Evolutionary conservation across 1,140 invertebrate genomes (phyloP).

Genomic region (Phymorhynchus buccinoides): DNA sequence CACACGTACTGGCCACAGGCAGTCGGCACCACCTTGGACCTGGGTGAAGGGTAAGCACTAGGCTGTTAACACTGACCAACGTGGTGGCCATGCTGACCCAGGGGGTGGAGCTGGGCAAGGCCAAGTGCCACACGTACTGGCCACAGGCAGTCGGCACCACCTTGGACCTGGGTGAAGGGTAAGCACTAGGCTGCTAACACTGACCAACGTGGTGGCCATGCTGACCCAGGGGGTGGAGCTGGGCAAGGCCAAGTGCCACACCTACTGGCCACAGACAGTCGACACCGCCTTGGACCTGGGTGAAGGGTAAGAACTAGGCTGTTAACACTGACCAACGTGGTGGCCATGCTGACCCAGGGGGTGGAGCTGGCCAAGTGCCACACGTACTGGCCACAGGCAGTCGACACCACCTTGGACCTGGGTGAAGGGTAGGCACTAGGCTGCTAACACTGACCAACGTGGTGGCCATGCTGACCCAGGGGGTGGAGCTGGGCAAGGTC

Average conservation of each 20-base stretch:
- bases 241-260: conserved; percentile 95
- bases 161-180: conserved; percentile 62
- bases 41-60: conserved; percentile 62
- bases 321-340: conserved; percentile 96
- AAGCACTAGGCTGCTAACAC: no score
- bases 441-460: no score
- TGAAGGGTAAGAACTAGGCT: no score
- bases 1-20: conserved; percentile 76
- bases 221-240: conserved; percentile 96
- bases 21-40: conserved; percentile 51
- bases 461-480: conserved; percentile 97
- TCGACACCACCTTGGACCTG: no score
- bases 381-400: no score
- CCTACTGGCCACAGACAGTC: conserved; percentile 69
- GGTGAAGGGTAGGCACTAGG: no score
- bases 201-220: conserved; percentile 98
- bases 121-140: conserved; percentile 87
- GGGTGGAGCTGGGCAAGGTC: conserved; percentile 96
- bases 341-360: conserved; percentile 97
- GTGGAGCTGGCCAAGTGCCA: no score
- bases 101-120: conserved; percentile 94
- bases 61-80: no score
- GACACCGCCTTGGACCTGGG: conserved; percentile 55
- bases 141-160: conserved; percentile 59
- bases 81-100: conserved; percentile 99